These are phyloP conservation scores for Orchesella cincta DNA, from an alignment of 1,140 invertebrate genomes.

Conservation along the genomic window DNA sequence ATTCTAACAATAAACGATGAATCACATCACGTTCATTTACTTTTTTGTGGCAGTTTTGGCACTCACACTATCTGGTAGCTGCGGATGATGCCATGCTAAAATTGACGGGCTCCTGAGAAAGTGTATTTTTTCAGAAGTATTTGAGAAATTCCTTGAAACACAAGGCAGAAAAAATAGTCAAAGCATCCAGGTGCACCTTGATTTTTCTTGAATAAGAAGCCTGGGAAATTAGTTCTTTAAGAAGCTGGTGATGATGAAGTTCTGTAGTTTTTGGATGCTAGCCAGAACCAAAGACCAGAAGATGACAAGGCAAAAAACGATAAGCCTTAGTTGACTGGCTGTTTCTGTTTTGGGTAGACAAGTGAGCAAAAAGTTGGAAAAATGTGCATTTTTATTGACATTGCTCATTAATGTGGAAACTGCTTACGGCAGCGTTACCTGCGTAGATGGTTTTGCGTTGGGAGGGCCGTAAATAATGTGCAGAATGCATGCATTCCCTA, in stretches of 20 bases:
- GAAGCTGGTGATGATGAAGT: neutral
- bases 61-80: neutral
- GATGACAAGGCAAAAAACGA: neutral
- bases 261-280: neutral
- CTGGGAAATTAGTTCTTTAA: neutral
- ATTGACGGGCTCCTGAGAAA: no score
- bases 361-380: neutral
- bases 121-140: neutral
- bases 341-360: neutral
- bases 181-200: neutral
- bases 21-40: conserved; percentile 4
- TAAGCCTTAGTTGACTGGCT: neutral
- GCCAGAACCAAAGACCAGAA: neutral
- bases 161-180: neutral
- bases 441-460: no score
- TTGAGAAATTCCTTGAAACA: neutral
- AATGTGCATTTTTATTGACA: neutral
- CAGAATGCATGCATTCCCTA: no score
- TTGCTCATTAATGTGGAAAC: no score
- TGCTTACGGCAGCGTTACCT: no score
- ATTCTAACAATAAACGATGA: conserved; percentile 2
- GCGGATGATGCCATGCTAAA: no score
- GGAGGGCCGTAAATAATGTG: no score
- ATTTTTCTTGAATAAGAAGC: no score
- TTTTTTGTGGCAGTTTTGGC: neutral